Conservation (phyloP, 1,140 invertebrate genomes). For the Acromyrmex charruanus region DNA sequence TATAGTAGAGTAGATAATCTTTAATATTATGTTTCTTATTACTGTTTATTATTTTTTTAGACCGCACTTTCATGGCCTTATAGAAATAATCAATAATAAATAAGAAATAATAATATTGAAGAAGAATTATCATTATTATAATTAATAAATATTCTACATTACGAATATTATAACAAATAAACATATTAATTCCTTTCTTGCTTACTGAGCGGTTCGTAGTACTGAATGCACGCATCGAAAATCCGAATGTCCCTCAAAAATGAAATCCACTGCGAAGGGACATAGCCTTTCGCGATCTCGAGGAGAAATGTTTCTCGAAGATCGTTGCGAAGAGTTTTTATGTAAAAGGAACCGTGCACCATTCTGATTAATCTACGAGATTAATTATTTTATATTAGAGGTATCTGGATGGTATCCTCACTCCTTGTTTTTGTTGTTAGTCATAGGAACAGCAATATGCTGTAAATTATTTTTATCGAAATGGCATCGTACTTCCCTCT, state of each 20-base stretch:
- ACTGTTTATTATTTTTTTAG: too few relatives aligned
- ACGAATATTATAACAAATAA: too few relatives aligned
- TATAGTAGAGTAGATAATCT: too few relatives aligned
- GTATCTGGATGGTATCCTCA: neutral
- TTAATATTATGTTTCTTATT: too few relatives aligned
- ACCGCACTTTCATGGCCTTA: too few relatives aligned
- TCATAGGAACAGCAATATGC: neutral
- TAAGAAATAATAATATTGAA: too few relatives aligned
- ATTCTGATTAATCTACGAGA: constrained; percentile 5
- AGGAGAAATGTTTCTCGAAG: neutral
- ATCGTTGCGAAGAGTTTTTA: neutral
- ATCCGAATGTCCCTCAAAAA: neutral
- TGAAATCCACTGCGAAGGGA: neutral
- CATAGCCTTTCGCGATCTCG: neutral
- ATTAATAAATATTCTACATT: too few relatives aligned
- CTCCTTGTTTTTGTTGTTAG: neutral
- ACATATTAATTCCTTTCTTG: too few relatives aligned
- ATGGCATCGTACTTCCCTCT: neutral
- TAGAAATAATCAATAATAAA: too few relatives aligned
- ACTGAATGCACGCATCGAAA: too few relatives aligned
- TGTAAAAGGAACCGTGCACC: constrained; percentile 1
- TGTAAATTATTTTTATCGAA: constrained; percentile 24
- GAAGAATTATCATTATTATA: too few relatives aligned
- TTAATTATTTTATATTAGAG: neutral
- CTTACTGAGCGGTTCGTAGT: too few relatives aligned